phyloP scores from a whole-genome alignment of 2,888 invertebrate genomes.

The Imbricaverruca yamaguchii region DNA sequence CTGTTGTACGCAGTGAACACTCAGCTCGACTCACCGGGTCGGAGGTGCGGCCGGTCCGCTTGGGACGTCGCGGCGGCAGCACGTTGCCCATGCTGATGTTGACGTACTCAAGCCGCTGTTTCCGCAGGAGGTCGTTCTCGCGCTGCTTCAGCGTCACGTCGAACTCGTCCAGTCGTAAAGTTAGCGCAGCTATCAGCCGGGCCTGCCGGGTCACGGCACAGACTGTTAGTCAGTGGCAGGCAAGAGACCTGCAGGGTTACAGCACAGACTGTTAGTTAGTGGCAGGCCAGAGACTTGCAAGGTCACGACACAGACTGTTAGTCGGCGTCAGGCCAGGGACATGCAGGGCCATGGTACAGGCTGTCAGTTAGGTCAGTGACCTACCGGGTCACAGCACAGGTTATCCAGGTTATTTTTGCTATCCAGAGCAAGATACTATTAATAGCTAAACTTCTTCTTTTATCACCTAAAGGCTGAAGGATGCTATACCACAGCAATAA shows the following conservation, averaged over 20 bases:
- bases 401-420: no score
- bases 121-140: slow-evolving; percentile 49
- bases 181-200: slow-evolving; percentile 61
- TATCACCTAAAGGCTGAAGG: no score
- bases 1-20: no score
- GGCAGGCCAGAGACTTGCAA: slow-evolving; percentile 41
- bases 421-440: no score
- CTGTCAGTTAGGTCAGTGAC: no score
- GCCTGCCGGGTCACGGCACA: slow-evolving; percentile 43
- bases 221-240: background rate
- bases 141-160: slow-evolving; percentile 63
- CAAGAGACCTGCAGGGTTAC: slow-evolving; percentile 41
- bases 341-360: no score
- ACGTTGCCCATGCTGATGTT: slow-evolving; percentile 67
- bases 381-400: no score
- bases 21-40: slow-evolving; percentile 26
- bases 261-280: background rate
- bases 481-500: no score
- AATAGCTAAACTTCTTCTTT: no score
- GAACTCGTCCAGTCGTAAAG: slow-evolving; percentile 63
- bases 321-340: no score
- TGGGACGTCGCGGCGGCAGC: slow-evolving; percentile 42
- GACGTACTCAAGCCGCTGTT: slow-evolving; percentile 63
- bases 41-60: slow-evolving; percentile 36
- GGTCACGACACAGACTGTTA: slow-evolving; percentile 26